These are phyloP conservation scores for Caenorhabditis uteleia DNA, from an alignment of 2,888 invertebrate species.

Conservation along the genomic window DNA sequence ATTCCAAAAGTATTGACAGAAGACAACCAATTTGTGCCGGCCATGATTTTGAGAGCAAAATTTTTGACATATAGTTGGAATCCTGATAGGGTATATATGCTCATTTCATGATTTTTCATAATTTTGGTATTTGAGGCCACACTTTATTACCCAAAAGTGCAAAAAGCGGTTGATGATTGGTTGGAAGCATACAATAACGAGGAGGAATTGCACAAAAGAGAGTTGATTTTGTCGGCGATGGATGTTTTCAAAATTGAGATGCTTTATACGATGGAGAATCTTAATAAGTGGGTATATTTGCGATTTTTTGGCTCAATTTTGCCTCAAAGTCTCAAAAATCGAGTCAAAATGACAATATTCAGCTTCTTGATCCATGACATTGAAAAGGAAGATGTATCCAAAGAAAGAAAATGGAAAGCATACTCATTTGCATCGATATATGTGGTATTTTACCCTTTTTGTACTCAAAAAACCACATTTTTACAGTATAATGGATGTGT, in stretches of 20 bases:
- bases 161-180: too few species aligned
- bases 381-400: too few species aligned
- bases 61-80: slow-evolving; percentile 22
- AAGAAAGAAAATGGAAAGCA: too few species aligned
- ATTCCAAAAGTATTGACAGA: slow-evolving; percentile 5
- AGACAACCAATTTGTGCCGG: slow-evolving; percentile 11
- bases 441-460: slow-evolving; percentile 12
- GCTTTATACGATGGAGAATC: slow-evolving; percentile 16
- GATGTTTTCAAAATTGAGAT: slow-evolving; percentile 29
- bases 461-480: too few species aligned
- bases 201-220: slow-evolving; percentile 8
- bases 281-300: slow-evolving; percentile 25
- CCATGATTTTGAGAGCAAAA: slow-evolving; percentile 27
- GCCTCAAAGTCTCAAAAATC: too few species aligned
- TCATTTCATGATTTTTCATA: background rate
- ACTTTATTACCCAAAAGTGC: too few species aligned
- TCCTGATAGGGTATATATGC: slow-evolving; percentile 9
- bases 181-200: slow-evolving; percentile 13
- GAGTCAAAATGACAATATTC: too few species aligned
- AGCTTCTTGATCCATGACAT: too few species aligned
- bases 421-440: slow-evolving; percentile 19
- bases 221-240: slow-evolving; percentile 16
- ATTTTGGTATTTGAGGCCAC: background rate
- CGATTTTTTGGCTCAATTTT: too few species aligned
- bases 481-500: slow-evolving; percentile 37